These are phyloP conservation scores for Apamea crenata DNA, from an alignment of 2,888 invertebrate species.

Conservation along the genomic window DNA sequence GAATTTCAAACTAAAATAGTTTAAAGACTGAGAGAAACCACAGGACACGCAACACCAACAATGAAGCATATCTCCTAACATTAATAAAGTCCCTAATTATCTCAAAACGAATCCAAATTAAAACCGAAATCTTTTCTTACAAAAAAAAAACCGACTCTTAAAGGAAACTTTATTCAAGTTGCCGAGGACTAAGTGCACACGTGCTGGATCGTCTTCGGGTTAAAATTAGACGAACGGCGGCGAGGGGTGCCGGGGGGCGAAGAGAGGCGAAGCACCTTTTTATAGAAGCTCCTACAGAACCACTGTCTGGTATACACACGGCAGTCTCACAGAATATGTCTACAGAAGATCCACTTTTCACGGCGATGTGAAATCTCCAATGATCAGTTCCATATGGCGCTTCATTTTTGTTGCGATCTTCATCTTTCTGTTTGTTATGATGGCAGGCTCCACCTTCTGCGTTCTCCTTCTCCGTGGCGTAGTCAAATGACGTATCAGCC, in stretches of 20 bases:
- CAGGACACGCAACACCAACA: constrained; percentile 18
- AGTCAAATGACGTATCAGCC: constrained; percentile 78
- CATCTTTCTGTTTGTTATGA: constrained; percentile 18
- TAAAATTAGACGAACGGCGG: constrained; percentile 84
- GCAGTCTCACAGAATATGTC: constrained; percentile 57
- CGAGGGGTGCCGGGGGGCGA: constrained; percentile 68
- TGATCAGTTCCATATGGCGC: background rate
- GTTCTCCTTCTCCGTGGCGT: constrained; percentile 46
- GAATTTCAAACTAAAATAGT: constrained; percentile 8
- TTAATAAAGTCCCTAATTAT: constrained; percentile 61
- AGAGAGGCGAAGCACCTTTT: constrained; percentile 86
- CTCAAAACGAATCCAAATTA: constrained; percentile 56
- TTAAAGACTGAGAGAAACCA: constrained; percentile 12
- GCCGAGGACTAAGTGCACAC: constrained; percentile 86
- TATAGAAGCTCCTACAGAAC: constrained; percentile 85
- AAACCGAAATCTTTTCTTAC: constrained; percentile 54
- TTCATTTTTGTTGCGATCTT: constrained; percentile 7
- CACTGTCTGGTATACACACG: constrained; percentile 80
- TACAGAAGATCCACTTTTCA: constrained; percentile 47
- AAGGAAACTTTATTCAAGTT: constrained; percentile 83
- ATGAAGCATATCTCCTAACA: constrained; percentile 37
- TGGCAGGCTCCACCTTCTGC: constrained; percentile 47
- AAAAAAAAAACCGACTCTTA: constrained; percentile 63
- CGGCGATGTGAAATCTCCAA: constrained; percentile 5
- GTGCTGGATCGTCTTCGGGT: constrained; percentile 87